Conservation (phyloP, 2,797 vertebrate species). For the Rhynchotus rufescens region DNA sequence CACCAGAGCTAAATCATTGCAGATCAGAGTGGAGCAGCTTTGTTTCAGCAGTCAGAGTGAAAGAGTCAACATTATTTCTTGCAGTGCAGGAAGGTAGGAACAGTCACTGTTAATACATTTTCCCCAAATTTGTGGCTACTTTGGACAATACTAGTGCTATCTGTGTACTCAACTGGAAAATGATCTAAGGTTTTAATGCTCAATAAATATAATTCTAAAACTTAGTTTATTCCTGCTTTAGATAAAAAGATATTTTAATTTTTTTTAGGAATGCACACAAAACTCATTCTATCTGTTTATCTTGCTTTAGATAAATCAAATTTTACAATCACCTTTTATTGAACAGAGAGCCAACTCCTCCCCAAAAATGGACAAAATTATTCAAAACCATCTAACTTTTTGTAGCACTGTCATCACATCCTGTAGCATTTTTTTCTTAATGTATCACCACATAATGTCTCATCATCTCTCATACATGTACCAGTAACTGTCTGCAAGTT, state of each 20-base stretch:
- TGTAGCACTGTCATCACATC: neutral
- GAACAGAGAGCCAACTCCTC: neutral
- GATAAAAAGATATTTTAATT: neutral
- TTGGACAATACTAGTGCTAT: neutral
- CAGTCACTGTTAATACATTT: neutral
- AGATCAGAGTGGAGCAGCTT: neutral
- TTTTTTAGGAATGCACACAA: neutral
- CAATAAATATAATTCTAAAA: neutral
- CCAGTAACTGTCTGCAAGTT: slow-evolving; percentile 18
- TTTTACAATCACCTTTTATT: neutral
- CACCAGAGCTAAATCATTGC: neutral
- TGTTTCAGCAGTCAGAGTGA: neutral
- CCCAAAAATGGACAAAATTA: neutral
- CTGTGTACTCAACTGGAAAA: neutral
- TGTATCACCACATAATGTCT: neutral
- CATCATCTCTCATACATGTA: neutral
- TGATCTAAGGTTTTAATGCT: neutral
- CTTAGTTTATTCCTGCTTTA: neutral
- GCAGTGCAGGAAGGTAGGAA: neutral
- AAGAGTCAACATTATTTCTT: neutral
- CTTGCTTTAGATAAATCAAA: neutral
- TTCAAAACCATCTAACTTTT: neutral
- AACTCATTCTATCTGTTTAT: neutral
- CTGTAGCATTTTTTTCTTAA: neutral
- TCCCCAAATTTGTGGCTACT: neutral